Evolutionary conservation across 2,888 invertebrate genomes (phyloP).

Genomic region (Andrena dorsata): DNA sequence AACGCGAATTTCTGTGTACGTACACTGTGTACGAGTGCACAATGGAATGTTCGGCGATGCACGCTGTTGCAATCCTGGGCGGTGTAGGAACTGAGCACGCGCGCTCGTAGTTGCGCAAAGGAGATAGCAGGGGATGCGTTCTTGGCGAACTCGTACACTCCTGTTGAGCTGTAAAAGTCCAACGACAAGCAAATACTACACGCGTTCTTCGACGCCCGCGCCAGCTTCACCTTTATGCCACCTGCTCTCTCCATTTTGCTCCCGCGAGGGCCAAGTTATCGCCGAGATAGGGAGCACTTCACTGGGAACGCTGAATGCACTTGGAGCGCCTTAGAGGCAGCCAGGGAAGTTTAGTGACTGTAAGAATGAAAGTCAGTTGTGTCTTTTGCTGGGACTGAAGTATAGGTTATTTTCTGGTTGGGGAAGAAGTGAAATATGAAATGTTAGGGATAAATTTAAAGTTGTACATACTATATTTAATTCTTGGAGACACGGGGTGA

Average conservation of each 20-base stretch:
- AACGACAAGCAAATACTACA: constrained; percentile 54
- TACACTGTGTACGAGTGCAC: constrained; percentile 37
- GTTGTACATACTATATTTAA: too few species aligned
- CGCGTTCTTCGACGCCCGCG: constrained; percentile 48
- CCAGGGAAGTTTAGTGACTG: not conserved
- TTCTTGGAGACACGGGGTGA: too few species aligned
- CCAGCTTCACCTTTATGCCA: constrained; percentile 33
- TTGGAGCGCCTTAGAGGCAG: constrained; percentile 6
- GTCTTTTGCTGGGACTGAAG: too few species aligned
- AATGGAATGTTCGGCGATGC: constrained; percentile 62
- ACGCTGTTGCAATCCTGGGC: constrained; percentile 18
- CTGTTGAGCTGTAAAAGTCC: constrained; percentile 45
- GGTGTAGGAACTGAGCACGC: constrained; percentile 20
- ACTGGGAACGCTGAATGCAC: not conserved
- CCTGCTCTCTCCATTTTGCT: constrained; percentile 16
- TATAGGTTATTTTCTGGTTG: too few species aligned
- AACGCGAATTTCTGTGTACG: constrained; percentile 50
- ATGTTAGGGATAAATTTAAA: too few species aligned
- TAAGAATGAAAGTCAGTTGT: too few species aligned
- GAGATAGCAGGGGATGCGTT: constrained; percentile 25
- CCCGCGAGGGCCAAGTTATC: constrained; percentile 26
- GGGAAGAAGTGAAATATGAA: too few species aligned
- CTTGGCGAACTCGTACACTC: constrained; percentile 36
- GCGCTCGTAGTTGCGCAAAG: constrained; percentile 4
- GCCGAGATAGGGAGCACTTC: constrained; percentile 20